These are phyloP conservation scores for Mactromeris polynyma DNA, from an alignment of 2,888 invertebrate genomes.

Conservation along the genomic window DNA sequence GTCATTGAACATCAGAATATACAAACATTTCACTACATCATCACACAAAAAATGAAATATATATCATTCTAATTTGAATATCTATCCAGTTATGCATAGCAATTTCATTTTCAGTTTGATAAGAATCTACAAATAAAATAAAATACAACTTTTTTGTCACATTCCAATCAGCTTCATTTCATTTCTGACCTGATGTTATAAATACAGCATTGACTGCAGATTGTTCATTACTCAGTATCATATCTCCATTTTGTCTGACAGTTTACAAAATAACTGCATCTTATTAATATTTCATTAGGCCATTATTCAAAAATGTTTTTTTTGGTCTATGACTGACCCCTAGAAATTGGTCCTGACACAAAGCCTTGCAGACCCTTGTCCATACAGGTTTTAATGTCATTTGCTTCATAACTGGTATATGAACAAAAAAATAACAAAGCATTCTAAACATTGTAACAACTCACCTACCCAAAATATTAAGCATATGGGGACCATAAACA, in stretches of 20 bases:
- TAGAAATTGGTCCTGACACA: too few species aligned
- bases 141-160: not conserved
- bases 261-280: not conserved
- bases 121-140: not conserved
- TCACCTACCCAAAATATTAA: too few species aligned
- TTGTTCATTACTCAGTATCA: not conserved
- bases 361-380: too few species aligned
- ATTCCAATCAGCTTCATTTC: not conserved
- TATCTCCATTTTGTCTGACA: not conserved
- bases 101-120: not conserved
- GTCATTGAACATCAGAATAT: not conserved
- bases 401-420: too few species aligned
- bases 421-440: too few species aligned
- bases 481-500: too few species aligned
- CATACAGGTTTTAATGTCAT: too few species aligned
- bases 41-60: not conserved
- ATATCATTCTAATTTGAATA: constrained; percentile 1
- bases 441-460: too few species aligned
- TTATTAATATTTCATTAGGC: not conserved
- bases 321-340: too few species aligned
- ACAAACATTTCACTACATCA: not conserved
- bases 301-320: too few species aligned
- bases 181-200: not conserved
- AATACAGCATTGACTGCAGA: not conserved
- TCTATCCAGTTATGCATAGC: not conserved